Conservation (phyloP, 2,113 vertebrate species). For the Pedionomus torquatus region DNA sequence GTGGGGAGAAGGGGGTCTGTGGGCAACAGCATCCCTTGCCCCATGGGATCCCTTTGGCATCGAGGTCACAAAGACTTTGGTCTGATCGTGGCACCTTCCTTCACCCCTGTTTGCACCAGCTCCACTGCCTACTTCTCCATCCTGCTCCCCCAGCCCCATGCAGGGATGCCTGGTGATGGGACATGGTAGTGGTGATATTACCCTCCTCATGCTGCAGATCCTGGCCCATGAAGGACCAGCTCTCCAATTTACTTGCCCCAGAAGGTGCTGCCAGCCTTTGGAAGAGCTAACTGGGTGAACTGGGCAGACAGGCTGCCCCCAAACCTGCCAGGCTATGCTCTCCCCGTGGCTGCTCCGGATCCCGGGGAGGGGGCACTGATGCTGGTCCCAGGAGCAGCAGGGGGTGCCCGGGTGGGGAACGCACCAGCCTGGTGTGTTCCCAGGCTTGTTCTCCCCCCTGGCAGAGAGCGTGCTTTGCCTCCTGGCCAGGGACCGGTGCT, state of each 20-base stretch:
- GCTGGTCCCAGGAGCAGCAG: fast-evolving
- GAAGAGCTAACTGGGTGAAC: neutral
- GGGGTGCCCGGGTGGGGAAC: fast-evolving
- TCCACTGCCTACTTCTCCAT: fast-evolving
- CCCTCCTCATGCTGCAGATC: no score
- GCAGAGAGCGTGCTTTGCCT: neutral
- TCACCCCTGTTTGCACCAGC: fast-evolving
- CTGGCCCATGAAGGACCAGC: neutral
- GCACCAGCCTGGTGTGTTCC: neutral
- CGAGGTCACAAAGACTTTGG: neutral
- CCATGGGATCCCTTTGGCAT: fast-evolving
- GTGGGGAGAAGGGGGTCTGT: fast-evolving
- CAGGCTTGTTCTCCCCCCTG: no score
- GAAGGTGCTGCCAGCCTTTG: neutral
- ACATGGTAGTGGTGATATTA: fast-evolving
- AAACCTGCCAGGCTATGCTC: neutral
- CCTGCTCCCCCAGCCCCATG: fast-evolving
- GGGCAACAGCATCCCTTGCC: neutral
- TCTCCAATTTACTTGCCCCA: neutral
- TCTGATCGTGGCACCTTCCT: neutral
- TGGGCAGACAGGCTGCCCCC: neutral
- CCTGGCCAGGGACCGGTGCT: neutral
- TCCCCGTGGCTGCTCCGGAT: neutral
- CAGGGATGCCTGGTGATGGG: fast-evolving
- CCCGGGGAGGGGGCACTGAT: fast-evolving